Base-by-base conservation (phyloP, 2,797 vertebrate species). In the Bucorvus abyssinicus region DNA sequence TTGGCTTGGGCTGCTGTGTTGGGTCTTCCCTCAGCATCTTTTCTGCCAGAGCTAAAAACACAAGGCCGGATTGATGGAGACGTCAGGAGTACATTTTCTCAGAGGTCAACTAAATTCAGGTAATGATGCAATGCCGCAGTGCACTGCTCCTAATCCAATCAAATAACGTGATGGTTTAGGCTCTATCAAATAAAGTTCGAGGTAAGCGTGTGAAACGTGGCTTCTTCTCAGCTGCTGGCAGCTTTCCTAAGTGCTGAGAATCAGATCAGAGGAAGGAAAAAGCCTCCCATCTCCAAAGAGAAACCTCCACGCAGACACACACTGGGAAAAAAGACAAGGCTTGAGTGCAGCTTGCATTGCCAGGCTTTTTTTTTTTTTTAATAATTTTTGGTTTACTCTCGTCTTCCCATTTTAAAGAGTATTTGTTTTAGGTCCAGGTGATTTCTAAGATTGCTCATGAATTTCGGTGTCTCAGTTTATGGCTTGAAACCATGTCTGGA, bases 141-240 rank as follows among this genome's bases (percentile, higher is more conserved):
- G 84, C 92, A 49, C 78, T 90, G 32, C 69, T 92, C 53, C 67
- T 78, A 90, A 96, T 95, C 84, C 64, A 91, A 80, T 96, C 53
- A 47, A 82, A 57, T 50, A 77, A 75, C 2, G 0, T 73, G 53
- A 85, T 55, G 74, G 44, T 88, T 93, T 86, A 84, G 84, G 67
- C 24, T 74, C 76, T 88, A 80, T 75, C 90, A 89, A 85, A 80
- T 90, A 76, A 91, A 91, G 79, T 90, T 96, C 87, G 94, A 92
- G 90, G 88, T 70, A 86, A 91, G 94, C 57, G 88, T 47, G 87
- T 88, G 86, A 96, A 94, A 95, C 4, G 45, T 80, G 61, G 67
- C 92, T 77, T 36, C 53, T 93, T 36, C 47, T 88, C 5, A 4
- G 79, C 57, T 88, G 30, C 64, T 96, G 96, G 94, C 95, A 95